These are phyloP conservation scores for Pseudorhiza aurosa DNA, from an alignment of 30 jellyfish, hydroid and myxozoan species.

Conservation along the genomic window DNA sequence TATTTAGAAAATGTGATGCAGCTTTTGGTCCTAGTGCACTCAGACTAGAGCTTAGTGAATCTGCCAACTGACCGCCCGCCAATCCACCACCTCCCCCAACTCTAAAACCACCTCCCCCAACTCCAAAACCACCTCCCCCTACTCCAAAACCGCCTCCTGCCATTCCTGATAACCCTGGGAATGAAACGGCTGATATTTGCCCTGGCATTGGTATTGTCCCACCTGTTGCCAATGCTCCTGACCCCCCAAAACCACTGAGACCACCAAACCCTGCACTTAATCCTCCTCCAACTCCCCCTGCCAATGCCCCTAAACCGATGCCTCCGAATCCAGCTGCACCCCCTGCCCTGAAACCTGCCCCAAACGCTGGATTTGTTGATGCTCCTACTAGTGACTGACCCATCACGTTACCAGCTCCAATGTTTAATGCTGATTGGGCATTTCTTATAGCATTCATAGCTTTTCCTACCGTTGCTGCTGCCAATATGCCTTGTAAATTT, in stretches of 20 bases:
- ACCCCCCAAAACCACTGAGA: constrained; percentile 10
- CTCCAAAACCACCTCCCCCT: constrained; percentile 30
- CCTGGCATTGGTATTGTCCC: constrained; percentile 52
- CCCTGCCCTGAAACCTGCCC: constrained; percentile 42
- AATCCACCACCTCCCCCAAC: constrained; percentile 59
- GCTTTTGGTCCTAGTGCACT: constrained; percentile 79
- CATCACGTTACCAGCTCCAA: constrained; percentile 77
- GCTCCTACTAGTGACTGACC: constrained; percentile 54
- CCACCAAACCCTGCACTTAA: constrained; percentile 54
- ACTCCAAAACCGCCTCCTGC: too few relatives aligned
- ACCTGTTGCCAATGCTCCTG: constrained; percentile 7
- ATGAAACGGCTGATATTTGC: constrained; percentile 51
- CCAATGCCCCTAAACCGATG: constrained; percentile 52
- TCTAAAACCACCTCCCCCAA: constrained; percentile 32
- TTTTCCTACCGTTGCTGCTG: constrained; percentile 76
- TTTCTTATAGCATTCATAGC: constrained; percentile 73
- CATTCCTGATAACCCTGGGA: constrained; percentile 20
- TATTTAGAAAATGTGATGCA: constrained; percentile 76
- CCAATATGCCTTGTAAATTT: constrained; percentile 45
- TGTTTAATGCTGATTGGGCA: constrained; percentile 78
- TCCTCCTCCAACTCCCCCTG: constrained; percentile 78
- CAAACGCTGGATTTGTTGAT: constrained; percentile 14
- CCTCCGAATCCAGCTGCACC: constrained; percentile 55
- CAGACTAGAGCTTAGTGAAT: constrained; percentile 63
- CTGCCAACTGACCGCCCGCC: constrained; percentile 80